Percentiles rank a stretch among this genome's conserved stretches.
Conservation (phyloP, 1,140 invertebrate species). For the Calliphora vicina region DNA sequence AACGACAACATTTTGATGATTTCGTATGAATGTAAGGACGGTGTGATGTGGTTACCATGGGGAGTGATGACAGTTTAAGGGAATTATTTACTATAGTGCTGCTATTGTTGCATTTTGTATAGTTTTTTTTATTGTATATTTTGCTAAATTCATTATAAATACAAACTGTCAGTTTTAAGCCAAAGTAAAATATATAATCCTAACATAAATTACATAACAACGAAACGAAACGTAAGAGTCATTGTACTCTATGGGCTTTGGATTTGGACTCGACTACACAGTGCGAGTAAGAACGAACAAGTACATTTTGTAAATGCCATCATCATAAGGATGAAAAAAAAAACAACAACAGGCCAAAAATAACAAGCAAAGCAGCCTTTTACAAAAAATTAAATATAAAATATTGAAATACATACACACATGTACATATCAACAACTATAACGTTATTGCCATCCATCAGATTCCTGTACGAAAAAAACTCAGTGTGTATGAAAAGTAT, state of each 20-base stretch:
- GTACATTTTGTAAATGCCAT: background rate
- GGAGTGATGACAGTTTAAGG: background rate
- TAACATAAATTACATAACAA: constrained; percentile 14
- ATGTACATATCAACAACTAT: background rate
- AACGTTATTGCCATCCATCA: background rate
- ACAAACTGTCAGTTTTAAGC: constrained; percentile 9
- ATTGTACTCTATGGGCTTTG: background rate
- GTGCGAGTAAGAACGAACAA: background rate
- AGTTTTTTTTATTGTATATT: background rate
- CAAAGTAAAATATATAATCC: constrained; percentile 3
- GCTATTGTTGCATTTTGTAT: background rate
- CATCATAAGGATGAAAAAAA: background rate
- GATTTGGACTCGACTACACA: background rate
- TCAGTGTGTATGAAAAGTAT: background rate
- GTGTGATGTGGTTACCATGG: background rate
- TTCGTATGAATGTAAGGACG: no score
- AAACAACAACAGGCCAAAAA: background rate
- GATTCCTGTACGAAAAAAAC: background rate
- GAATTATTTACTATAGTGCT: background rate
- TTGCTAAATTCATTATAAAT: background rate
- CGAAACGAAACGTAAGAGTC: background rate
- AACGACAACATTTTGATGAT: background rate
- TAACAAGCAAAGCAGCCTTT: background rate
- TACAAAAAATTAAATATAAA: background rate
- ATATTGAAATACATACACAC: background rate